Percentiles rank a stretch among this genome's conserved stretches.
phyloP scores from a whole-genome alignment of 2,113 vertebrate genomes.

The Tachuris rubrigastra region DNA sequence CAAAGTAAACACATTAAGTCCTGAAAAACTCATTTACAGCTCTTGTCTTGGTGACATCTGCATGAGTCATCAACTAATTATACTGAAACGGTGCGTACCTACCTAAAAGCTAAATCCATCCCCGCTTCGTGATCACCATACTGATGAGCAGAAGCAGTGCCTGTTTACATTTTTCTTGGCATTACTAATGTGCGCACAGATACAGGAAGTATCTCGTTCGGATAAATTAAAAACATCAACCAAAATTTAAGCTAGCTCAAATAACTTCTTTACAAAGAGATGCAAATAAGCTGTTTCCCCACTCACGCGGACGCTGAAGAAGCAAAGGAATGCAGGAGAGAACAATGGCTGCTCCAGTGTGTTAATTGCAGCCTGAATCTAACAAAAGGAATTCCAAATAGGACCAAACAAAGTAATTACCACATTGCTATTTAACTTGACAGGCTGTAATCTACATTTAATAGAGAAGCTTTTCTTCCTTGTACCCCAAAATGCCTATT shows the following conservation, averaged over 20 bases:
- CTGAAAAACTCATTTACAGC: neutral
- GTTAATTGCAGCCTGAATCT: conserved; percentile 5
- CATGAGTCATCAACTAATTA: neutral
- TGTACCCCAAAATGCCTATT: conserved; percentile 26
- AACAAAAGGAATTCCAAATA: conserved; percentile 61
- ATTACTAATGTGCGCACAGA: neutral
- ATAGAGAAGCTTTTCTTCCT: conserved; percentile 18
- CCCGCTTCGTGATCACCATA: neutral
- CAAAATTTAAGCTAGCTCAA: neutral
- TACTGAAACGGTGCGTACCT: neutral
- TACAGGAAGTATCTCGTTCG: neutral
- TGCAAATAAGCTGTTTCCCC: neutral
- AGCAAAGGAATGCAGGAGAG: conserved; percentile 18
- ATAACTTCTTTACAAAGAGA: neutral
- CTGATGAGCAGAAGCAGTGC: rapidly evolving
- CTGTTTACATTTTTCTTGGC: neutral
- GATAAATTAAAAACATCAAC: neutral
- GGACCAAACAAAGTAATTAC: conserved; percentile 60
- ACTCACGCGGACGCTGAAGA: neutral
- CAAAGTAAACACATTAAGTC: neutral
- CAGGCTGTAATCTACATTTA: conserved; percentile 59
- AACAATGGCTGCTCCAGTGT: conserved; percentile 52
- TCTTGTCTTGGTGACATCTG: neutral
- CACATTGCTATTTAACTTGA: conserved; percentile 32
- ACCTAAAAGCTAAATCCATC: neutral